Evolutionary conservation across 2,113 vertebrate genomes (phyloP).

Genomic region (Serinus canaria): DNA sequence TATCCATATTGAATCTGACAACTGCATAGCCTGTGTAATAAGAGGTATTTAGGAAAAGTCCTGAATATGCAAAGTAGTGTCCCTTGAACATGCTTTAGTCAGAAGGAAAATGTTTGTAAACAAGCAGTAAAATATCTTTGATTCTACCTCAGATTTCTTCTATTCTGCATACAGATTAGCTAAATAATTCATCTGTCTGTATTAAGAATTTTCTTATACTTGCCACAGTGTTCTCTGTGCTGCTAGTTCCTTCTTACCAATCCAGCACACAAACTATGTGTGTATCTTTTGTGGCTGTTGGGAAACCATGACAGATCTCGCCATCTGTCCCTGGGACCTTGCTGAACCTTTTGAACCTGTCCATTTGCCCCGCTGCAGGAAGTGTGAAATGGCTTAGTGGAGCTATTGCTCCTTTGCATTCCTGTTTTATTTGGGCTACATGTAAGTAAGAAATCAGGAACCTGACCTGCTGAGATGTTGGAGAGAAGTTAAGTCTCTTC

Average conservation of each 20-base stretch:
- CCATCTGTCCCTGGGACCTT: neutral
- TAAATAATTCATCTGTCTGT: neutral
- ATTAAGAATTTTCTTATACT: neutral
- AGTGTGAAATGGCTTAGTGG: neutral
- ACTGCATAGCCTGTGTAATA: neutral
- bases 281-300: fast-evolving
- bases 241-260: neutral
- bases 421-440: neutral
- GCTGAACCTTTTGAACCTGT: neutral
- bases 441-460: neutral
- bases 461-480: neutral
- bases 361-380: neutral
- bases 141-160: neutral
- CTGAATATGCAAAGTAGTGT: neutral
- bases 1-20: neutral
- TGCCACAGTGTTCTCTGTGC: neutral
- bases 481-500: neutral
- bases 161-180: neutral
- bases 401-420: neutral
- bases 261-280: neutral
- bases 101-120: neutral
- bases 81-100: neutral
- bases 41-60: neutral
- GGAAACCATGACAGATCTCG: neutral
- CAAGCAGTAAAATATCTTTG: neutral